A percentile compares a stretch with the other conserved stretches of the same genome.
These are phyloP conservation scores for Sinotaia quadrata DNA, from an alignment of 2,888 invertebrate genomes.

Conservation along the genomic window DNA sequence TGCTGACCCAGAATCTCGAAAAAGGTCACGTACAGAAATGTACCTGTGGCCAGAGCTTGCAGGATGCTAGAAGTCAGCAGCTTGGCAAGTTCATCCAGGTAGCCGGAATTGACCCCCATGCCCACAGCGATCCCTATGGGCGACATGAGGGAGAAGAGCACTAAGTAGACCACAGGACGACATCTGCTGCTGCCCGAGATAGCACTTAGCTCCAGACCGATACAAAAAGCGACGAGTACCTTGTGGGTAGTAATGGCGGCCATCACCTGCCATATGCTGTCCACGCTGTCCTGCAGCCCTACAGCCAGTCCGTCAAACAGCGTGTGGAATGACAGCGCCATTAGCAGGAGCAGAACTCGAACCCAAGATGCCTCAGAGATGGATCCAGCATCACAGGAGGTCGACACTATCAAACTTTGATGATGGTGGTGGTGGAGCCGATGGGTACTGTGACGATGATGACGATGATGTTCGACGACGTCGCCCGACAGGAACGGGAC, in stretches of 20 bases:
- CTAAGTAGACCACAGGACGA: constrained; percentile 21
- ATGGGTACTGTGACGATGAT: too few relatives aligned
- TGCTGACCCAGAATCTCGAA: constrained; percentile 83
- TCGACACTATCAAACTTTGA: neutral
- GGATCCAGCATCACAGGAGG: neutral
- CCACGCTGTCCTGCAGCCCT: constrained; percentile 69
- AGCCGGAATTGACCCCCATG: constrained; percentile 31
- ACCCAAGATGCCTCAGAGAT: constrained; percentile 17
- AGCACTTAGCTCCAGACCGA: constrained; percentile 52
- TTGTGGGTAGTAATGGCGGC: constrained; percentile 76
- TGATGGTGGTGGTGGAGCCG: constrained; percentile 24
- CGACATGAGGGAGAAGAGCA: constrained; percentile 32
- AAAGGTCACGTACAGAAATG: constrained; percentile 92
- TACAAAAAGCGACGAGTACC: constrained; percentile 76
- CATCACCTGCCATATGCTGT: constrained; percentile 62
- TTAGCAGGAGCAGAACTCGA: constrained; percentile 73
- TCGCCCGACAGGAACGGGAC: too few relatives aligned
- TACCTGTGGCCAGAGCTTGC: constrained; percentile 91
- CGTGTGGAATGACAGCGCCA: constrained; percentile 76
- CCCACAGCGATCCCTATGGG: constrained; percentile 35
- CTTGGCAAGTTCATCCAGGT: constrained; percentile 9
- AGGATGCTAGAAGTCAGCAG: constrained; percentile 60
- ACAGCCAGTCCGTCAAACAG: constrained; percentile 77
- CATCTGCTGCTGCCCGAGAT: constrained; percentile 17
- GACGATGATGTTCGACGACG: neutral